Conservation (phyloP, 2,888 invertebrate genomes). For the Xylota segnis region DNA sequence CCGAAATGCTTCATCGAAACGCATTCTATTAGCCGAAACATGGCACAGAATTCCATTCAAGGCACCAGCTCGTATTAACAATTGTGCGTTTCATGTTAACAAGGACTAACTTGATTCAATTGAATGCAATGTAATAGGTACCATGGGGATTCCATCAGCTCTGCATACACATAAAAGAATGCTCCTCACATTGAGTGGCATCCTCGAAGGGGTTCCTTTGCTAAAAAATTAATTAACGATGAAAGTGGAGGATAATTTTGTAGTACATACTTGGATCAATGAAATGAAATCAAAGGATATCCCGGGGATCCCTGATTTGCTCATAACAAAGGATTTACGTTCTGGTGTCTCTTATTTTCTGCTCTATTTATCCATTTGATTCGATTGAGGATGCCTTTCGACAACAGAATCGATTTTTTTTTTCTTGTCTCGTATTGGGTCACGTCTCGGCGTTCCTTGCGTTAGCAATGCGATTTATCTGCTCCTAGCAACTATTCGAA, state of each 20-base stretch:
- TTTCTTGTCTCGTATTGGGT: not conserved
- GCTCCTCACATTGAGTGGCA: not conserved
- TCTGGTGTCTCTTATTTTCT: not conserved
- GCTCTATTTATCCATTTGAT: not conserved
- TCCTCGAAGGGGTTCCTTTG: not conserved
- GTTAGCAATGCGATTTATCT: not conserved
- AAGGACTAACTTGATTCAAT: not conserved
- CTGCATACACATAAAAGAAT: not conserved
- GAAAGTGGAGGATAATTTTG: slow-evolving; percentile 1
- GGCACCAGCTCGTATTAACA: not conserved
- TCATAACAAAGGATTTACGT: slow-evolving; percentile 1
- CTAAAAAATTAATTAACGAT: not conserved
- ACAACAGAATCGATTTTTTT: not conserved
- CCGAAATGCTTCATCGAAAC: not conserved
- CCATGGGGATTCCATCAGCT: not conserved
- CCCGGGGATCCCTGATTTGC: not conserved
- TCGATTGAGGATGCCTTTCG: not conserved
- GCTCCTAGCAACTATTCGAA: not conserved
- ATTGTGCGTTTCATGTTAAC: not conserved
- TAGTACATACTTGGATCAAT: not conserved
- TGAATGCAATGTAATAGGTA: not conserved
- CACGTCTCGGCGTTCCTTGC: not conserved
- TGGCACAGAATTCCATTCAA: not conserved
- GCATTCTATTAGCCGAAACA: not conserved
- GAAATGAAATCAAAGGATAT: not conserved